Evolutionary conservation across 2,888 invertebrate species (phyloP).

Genomic region (Temnothorax rugatulus): DNA sequence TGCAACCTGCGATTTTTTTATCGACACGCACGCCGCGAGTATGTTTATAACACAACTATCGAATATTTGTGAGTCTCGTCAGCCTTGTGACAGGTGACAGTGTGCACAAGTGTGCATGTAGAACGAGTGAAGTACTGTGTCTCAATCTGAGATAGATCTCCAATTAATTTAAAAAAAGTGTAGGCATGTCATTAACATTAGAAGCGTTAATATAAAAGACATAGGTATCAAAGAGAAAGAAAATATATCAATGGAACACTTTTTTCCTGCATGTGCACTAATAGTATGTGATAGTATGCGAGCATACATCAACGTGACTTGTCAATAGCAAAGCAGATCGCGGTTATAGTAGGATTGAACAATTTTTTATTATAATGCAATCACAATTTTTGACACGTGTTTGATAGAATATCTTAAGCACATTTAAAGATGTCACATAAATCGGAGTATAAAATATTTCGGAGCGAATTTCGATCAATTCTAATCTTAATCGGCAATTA

Average conservation of each 20-base stretch:
- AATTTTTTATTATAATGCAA: not conserved
- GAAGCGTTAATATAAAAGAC: not conserved
- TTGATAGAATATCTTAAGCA: not conserved
- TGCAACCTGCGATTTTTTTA: too few species aligned
- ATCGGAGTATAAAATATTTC: not conserved
- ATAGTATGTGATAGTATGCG: not conserved
- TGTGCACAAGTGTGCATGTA: too few species aligned
- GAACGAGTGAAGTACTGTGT: too few species aligned
- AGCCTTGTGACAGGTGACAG: too few species aligned
- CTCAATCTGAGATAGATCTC: too few species aligned
- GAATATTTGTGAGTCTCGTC: not conserved
- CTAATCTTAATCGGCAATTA: not conserved
- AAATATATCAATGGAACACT: not conserved
- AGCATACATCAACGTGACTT: not conserved
- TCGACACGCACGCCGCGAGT: not conserved
- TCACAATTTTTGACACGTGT: not conserved
- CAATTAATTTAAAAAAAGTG: not conserved
- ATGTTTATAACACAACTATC: not conserved
- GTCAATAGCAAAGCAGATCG: not conserved
- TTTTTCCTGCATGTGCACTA: not conserved
- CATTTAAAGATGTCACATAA: not conserved
- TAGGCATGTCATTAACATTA: not conserved
- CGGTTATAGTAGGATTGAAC: not conserved
- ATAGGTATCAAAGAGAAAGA: not conserved
- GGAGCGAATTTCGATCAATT: not conserved